Conservation (phyloP, 2,888 invertebrate genomes). For the Bugulina stolonifera region DNA sequence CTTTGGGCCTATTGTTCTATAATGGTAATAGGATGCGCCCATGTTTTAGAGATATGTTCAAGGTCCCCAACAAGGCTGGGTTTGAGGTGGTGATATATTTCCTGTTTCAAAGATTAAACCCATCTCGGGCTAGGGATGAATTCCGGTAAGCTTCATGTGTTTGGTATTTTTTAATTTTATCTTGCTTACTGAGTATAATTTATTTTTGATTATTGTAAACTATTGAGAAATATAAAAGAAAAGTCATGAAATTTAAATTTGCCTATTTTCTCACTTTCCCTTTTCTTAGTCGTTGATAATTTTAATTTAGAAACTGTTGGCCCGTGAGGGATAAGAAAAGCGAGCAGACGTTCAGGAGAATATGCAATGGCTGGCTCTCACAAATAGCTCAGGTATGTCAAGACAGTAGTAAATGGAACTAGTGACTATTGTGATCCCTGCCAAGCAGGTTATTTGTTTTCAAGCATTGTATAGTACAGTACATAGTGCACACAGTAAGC, state of each 20-base stretch:
- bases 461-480: too few relatives aligned
- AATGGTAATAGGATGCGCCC: too few relatives aligned
- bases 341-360: constrained; percentile 44
- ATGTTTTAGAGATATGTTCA: constrained; percentile 49
- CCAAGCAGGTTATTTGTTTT: too few relatives aligned
- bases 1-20: too few relatives aligned
- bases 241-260: not conserved
- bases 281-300: too few relatives aligned
- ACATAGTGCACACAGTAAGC: too few relatives aligned
- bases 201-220: too few relatives aligned
- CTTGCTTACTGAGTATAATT: too few relatives aligned
- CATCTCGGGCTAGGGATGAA: constrained; percentile 39
- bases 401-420: too few relatives aligned
- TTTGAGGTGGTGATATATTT: constrained; percentile 47
- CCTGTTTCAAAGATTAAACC: constrained; percentile 44
- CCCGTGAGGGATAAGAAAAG: constrained; percentile 46
- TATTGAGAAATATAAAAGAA: too few relatives aligned
- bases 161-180: too few relatives aligned
- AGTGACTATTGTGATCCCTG: too few relatives aligned
- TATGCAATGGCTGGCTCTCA: constrained; percentile 42
- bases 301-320: constrained; percentile 49
- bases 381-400: constrained; percentile 42
- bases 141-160: constrained; percentile 49
- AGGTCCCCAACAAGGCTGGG: constrained; percentile 47
- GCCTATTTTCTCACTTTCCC: not conserved